A percentile compares a stretch with the other conserved stretches of the same genome.
Conservation (phyloP, 2,888 invertebrate species). For the Orthosia incerta region DNA sequence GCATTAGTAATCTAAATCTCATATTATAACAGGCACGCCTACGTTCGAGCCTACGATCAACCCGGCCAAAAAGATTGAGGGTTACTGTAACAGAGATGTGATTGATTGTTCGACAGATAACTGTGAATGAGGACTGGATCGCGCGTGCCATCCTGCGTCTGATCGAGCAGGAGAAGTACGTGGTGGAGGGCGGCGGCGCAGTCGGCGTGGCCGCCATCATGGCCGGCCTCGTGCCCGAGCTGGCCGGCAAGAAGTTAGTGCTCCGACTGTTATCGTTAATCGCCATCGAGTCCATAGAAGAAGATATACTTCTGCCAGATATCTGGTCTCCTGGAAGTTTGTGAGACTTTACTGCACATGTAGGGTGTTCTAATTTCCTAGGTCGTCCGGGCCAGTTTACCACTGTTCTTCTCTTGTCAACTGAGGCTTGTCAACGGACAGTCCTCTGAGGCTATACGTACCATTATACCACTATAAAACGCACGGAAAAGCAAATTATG, state of each 20-base stretch:
- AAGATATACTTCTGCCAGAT: background rate
- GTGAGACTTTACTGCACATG: background rate
- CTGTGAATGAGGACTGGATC: constrained; percentile 96
- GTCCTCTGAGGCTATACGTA: background rate
- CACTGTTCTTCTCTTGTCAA: background rate
- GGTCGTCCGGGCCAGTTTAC: background rate
- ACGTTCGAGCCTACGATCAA: no score
- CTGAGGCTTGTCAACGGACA: background rate
- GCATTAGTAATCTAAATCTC: no score
- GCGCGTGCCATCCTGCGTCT: constrained; percentile 95
- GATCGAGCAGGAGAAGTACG: constrained; percentile 96
- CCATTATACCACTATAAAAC: no score
- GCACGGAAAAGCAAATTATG: no score
- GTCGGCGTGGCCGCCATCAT: constrained; percentile 96
- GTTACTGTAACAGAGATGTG: background rate
- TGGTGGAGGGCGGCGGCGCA: constrained; percentile 98
- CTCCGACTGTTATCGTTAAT: background rate
- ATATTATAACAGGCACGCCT: no score
- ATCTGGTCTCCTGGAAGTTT: background rate
- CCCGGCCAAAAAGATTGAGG: no score
- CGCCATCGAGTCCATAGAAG: background rate
- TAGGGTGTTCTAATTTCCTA: background rate
- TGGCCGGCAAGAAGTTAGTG: constrained; percentile 94
- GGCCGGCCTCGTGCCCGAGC: constrained; percentile 94
- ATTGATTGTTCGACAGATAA: constrained; percentile 84